phyloP scores from a whole-genome alignment of 2,113 vertebrate genomes.

The Halichoerus grypus region DNA sequence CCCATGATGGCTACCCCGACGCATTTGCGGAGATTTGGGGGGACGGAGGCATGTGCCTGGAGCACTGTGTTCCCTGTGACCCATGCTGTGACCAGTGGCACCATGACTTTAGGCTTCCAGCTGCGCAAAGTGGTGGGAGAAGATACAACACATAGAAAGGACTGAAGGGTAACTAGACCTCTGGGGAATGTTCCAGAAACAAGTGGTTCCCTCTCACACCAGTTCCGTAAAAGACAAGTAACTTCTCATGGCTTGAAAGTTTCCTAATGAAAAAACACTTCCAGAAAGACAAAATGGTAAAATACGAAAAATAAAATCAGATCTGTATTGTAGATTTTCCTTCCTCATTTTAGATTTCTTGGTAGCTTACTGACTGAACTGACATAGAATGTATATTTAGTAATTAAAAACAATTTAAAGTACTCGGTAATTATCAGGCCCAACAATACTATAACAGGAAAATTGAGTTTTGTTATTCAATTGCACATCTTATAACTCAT shows the following conservation, averaged over 20 bases:
- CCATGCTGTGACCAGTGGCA: background rate
- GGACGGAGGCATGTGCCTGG: accelerated
- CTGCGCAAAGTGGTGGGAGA: background rate
- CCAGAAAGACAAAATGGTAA: background rate
- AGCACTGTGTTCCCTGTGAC: too few relatives aligned
- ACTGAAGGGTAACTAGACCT: background rate
- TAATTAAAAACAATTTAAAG: background rate
- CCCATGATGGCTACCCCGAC: accelerated
- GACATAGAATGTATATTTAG: background rate
- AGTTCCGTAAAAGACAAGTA: background rate
- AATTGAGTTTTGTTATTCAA: background rate
- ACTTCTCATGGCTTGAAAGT: background rate
- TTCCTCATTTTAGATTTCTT: background rate
- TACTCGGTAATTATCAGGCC: background rate
- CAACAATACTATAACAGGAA: background rate
- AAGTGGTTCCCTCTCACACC: background rate
- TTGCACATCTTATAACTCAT: background rate
- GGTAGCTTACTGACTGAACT: background rate
- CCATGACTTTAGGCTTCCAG: background rate
- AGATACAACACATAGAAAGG: background rate
- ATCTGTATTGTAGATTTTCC: background rate
- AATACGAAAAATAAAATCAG: background rate
- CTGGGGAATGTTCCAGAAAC: background rate
- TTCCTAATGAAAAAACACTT: background rate
- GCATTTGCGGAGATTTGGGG: background rate